phyloP scores from a whole-genome alignment of 2,113 vertebrate genomes.

The Hippocampus abdominalis region DNA sequence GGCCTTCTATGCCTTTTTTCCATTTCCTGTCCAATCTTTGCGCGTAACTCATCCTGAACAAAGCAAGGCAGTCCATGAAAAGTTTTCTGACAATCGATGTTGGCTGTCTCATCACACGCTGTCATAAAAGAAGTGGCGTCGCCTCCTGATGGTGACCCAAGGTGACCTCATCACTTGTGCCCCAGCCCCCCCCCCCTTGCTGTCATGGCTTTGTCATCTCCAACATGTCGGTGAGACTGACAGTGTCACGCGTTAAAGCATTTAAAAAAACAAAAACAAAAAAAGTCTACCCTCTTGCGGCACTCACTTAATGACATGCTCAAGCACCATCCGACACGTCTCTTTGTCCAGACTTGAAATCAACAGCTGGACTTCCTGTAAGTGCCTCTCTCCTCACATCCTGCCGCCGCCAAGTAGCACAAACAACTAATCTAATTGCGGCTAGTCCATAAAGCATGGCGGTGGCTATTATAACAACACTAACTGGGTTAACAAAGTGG shows the following conservation, averaged over 20 bases:
- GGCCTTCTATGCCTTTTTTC: not conserved
- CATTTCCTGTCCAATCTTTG: not conserved
- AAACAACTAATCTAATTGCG: slow-evolving; percentile 87
- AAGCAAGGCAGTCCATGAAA: slow-evolving; percentile 1
- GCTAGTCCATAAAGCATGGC: slow-evolving; percentile 80
- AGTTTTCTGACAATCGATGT: slow-evolving; percentile 27
- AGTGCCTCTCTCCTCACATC: slow-evolving; percentile 64
- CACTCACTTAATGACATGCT: slow-evolving; percentile 76
- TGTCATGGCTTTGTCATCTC: slow-evolving; percentile 60
- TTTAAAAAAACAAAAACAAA: slow-evolving; percentile 32
- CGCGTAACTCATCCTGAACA: not conserved
- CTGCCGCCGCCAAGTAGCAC: slow-evolving; percentile 66
- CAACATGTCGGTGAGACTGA: slow-evolving; percentile 51
- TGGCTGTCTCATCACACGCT: slow-evolving; percentile 33
- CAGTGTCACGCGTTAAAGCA: slow-evolving; percentile 50
- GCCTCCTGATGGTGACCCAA: slow-evolving; percentile 42
- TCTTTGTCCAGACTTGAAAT: slow-evolving; percentile 83
- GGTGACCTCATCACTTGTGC: slow-evolving; percentile 23
- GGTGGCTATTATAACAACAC: slow-evolving; percentile 77
- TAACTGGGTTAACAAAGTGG: slow-evolving; percentile 77
- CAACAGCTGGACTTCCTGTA: slow-evolving; percentile 83
- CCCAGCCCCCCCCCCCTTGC: not conserved
- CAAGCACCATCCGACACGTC: slow-evolving; percentile 72
- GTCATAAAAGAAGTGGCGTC: slow-evolving; percentile 58
- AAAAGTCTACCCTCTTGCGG: slow-evolving; percentile 65